These are phyloP conservation scores for Dicyrtomina minuta DNA, from an alignment of 2,888 invertebrate genomes.

Conservation along the genomic window DNA sequence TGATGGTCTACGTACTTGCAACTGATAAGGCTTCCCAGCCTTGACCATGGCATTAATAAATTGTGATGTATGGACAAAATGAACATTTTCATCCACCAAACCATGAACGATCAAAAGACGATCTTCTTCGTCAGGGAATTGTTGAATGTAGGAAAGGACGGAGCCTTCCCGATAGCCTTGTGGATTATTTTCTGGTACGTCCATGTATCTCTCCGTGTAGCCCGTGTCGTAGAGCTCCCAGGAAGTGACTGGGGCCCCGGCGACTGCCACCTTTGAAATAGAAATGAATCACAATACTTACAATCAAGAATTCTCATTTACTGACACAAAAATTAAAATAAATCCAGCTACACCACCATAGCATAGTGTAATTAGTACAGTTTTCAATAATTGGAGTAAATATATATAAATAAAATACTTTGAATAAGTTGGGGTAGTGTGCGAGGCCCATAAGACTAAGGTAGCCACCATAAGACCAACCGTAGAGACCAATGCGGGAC, in stretches of 20 bases:
- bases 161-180: slow-evolving; percentile 79
- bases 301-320: too few relatives aligned
- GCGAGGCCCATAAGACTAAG: slow-evolving; percentile 91
- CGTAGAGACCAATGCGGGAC: slow-evolving; percentile 89
- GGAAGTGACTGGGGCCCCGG: slow-evolving; percentile 95
- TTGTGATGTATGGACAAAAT: slow-evolving; percentile 93
- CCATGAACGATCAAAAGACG: slow-evolving; percentile 90
- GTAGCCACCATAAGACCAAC: slow-evolving; percentile 99
- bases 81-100: slow-evolving; percentile 97
- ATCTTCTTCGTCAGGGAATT: slow-evolving; percentile 87
- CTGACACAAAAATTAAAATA: too few relatives aligned
- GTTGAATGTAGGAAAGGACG: slow-evolving; percentile 78
- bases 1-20: slow-evolving; percentile 64
- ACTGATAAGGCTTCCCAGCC: slow-evolving; percentile 92
- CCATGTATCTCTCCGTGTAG: slow-evolving; percentile 98
- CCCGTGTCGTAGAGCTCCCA: slow-evolving; percentile 98
- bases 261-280: slow-evolving; percentile 70
- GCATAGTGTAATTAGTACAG: too few relatives aligned
- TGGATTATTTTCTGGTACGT: slow-evolving; percentile 72
- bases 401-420: slow-evolving; percentile 61
- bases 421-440: slow-evolving; percentile 89
- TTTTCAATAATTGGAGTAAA: too few relatives aligned
- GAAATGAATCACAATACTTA: slow-evolving; percentile 6
- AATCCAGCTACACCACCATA: too few relatives aligned
- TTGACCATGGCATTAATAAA: slow-evolving; percentile 85